Evolutionary conservation across 1,140 invertebrate genomes (phyloP), one percentile per base, ranked within the genome.

Genomic region (Acromyrmex heyeri): DNA sequence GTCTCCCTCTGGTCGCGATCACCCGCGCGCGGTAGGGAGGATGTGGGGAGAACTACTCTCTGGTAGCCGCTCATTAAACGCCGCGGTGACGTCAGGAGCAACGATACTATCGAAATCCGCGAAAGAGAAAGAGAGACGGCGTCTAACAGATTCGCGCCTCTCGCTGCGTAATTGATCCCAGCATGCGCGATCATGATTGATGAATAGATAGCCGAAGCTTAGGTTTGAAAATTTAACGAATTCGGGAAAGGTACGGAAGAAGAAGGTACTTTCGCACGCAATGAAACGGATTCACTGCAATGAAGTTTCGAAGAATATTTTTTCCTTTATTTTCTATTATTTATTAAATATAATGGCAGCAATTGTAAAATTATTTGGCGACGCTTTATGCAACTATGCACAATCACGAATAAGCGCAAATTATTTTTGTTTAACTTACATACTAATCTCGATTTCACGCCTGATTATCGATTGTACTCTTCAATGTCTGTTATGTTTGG

Each of bases 21-120:
- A 76, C 73, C 79, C 78, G 85, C 59, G 30, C 76, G 75, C 48
- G 59, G 72, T 27, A 30, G 79, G 55, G 53, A 76, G 59, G 79
- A 44, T 16, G 70, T 65, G 83, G 81, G 72, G 77, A 81, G 73
- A 67, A 67, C 79, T 79, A 69, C 55, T 83, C 79, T 75, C 77
- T 85, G 77, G 87, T 91, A 83, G 86, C 91, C 83, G 79, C 90
- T 92, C 91, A 86, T 92, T 91, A 92, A 92, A 92, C 91, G 87
- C 75, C 72, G 86, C 72, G 79, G 72, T 92, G 88, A 91, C 91
- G 92, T 92, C 90, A 92, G 75, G 57, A 89, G 78, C 75, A 87
- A 70, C 76, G 65, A 85, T 86, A 85, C 87, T 85, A 85, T 87
- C 91, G 78, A 87, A 89, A 90, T 90, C 83, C 75, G 55, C 65